Percentiles rank a stretch among this genome's conserved stretches.
phyloP scores from a whole-genome alignment of 2,113 vertebrate species.

The Psophia crepitans region DNA sequence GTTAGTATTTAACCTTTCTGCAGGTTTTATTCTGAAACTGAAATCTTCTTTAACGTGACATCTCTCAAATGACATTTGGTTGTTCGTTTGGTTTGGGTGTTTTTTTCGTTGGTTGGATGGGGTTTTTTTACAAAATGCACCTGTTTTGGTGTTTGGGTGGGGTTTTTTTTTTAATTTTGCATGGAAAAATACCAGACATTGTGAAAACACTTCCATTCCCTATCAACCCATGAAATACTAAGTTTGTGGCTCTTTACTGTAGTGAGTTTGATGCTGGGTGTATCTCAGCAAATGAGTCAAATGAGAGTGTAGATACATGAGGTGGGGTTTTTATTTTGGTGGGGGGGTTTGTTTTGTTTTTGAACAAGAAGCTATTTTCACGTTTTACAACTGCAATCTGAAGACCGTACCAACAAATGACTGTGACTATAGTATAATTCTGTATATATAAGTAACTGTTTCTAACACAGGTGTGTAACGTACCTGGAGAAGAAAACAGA shows the following conservation, averaged over 20 bases:
- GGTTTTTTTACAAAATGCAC: not conserved
- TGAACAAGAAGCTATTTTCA: not conserved
- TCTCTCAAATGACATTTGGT: not conserved
- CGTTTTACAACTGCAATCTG: not conserved
- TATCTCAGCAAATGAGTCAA: not conserved
- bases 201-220: not conserved
- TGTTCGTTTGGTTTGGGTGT: too few relatives aligned
- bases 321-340: not conserved
- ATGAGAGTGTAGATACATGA: not conserved
- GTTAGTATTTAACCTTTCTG: not conserved
- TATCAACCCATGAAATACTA: not conserved
- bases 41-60: not conserved
- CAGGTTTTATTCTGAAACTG: not conserved
- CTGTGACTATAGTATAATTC: not conserved
- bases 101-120: too few relatives aligned
- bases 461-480: not conserved
- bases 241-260: not conserved
- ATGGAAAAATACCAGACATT: not conserved
- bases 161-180: not conserved
- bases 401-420: not conserved
- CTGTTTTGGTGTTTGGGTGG: not conserved
- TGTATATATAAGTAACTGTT: not conserved
- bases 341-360: not conserved
- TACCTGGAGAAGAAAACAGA: not conserved
- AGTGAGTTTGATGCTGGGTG: not conserved